Evolutionary conservation across 2,888 invertebrate species (phyloP).

Genomic region (Scotopteryx bipunctaria): DNA sequence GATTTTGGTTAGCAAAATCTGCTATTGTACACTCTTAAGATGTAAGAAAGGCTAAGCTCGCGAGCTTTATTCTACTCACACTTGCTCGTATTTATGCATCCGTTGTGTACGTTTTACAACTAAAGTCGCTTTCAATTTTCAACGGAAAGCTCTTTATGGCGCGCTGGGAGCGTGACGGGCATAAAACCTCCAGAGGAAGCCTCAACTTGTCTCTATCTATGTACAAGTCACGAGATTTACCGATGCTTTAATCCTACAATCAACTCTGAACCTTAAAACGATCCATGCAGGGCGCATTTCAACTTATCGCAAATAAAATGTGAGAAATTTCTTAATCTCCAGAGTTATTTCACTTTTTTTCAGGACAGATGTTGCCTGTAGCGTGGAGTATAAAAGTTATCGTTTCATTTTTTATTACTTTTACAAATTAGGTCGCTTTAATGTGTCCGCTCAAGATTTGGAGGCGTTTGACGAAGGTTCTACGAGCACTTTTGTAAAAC

Average conservation of each 20-base stretch:
- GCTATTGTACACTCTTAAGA: too few relatives aligned
- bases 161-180: constrained; percentile 68
- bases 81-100: constrained; percentile 42
- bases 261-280: constrained; percentile 41
- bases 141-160: constrained; percentile 74
- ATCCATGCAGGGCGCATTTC: constrained; percentile 31
- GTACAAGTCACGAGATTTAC: constrained; percentile 53
- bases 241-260: constrained; percentile 42
- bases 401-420: constrained; percentile 55
- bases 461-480: constrained; percentile 16
- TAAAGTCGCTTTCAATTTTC: constrained; percentile 80
- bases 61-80: background rate
- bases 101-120: constrained; percentile 70
- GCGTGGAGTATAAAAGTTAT: constrained; percentile 53
- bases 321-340: constrained; percentile 52
- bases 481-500: background rate
- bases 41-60: background rate
- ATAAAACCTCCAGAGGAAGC: constrained; percentile 61
- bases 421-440: constrained; percentile 44
- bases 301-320: constrained; percentile 18
- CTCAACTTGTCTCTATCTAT: constrained; percentile 63
- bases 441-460: constrained; percentile 30
- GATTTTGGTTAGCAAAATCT: too few relatives aligned
- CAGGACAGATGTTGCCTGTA: constrained; percentile 59
- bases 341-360: constrained; percentile 55